Percentiles rank a stretch among this genome's conserved stretches.
These are phyloP conservation scores for Craterocephalus amniculus DNA, from an alignment of 2,797 vertebrate genomes.

Conservation along the genomic window DNA sequence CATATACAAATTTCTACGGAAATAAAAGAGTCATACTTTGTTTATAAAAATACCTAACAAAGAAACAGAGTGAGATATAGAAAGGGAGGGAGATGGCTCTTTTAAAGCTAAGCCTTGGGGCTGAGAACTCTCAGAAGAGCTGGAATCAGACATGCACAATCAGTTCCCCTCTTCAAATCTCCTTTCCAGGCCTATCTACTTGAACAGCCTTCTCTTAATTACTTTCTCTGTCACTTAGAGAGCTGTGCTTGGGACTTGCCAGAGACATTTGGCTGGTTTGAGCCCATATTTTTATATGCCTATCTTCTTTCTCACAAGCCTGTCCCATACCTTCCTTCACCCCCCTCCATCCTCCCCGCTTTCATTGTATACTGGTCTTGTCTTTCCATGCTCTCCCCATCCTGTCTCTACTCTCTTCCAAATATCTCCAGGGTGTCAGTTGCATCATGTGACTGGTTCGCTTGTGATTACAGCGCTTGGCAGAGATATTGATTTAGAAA, in stretches of 20 bases:
- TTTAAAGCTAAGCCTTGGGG: slow-evolving; percentile 82
- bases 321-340: slow-evolving; percentile 43
- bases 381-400: slow-evolving; percentile 54
- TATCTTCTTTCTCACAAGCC: slow-evolving; percentile 69
- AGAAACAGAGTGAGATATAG: slow-evolving; percentile 40
- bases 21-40: slow-evolving; percentile 26
- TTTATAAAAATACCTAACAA: slow-evolving; percentile 46
- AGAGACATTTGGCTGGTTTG: slow-evolving; percentile 78
- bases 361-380: slow-evolving; percentile 49
- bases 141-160: slow-evolving; percentile 86
- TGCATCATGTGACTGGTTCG: slow-evolving; percentile 78
- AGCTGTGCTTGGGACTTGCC: slow-evolving; percentile 77
- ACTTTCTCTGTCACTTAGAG: slow-evolving; percentile 83
- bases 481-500: slow-evolving; percentile 48
- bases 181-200: slow-evolving; percentile 84
- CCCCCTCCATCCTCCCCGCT: slow-evolving; percentile 16
- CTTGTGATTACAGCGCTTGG: slow-evolving; percentile 77
- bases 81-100: slow-evolving; percentile 54
- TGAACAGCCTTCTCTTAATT: slow-evolving; percentile 85
- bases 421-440: slow-evolving; percentile 76
- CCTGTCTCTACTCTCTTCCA: slow-evolving; percentile 64
- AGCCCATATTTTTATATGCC: slow-evolving; percentile 66
- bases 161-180: slow-evolving; percentile 86
- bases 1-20: background rate
- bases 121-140: slow-evolving; percentile 83